Evolutionary conservation across 2,888 invertebrate species (phyloP).

Genomic region (Priocnemis perturbator): DNA sequence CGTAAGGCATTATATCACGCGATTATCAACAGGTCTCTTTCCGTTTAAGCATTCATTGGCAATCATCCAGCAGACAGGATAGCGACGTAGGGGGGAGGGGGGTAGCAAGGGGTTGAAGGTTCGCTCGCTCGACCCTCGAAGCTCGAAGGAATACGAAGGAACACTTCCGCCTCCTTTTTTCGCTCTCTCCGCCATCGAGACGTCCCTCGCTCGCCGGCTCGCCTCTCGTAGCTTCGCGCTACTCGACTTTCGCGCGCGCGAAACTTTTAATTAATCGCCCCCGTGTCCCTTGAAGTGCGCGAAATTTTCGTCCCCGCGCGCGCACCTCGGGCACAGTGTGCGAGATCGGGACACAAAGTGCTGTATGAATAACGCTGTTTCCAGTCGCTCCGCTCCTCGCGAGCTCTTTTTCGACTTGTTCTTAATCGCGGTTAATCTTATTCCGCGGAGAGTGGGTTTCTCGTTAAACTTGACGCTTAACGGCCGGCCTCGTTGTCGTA

Average conservation of each 20-base stretch:
- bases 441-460: background rate
- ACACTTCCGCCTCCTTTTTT: background rate
- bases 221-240: background rate
- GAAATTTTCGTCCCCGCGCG: conserved; percentile 17
- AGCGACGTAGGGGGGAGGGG: background rate
- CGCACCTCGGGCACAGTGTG: too few relatives aligned
- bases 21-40: conserved; percentile 72
- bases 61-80: conserved; percentile 62
- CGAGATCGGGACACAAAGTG: too few relatives aligned
- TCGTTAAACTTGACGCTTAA: background rate
- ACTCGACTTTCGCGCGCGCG: background rate
- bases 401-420: too few relatives aligned
- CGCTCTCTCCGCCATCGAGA: background rate
- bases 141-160: background rate
- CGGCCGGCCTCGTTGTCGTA: conserved; percentile 5
- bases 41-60: conserved; percentile 71
- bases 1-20: conserved; percentile 47
- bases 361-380: too few relatives aligned
- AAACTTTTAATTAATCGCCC: conserved; percentile 12
- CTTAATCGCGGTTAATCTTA: too few relatives aligned
- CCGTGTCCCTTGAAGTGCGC: conserved; percentile 9
- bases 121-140: background rate
- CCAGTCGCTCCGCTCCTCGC: too few relatives aligned
- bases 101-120: conserved; percentile 6
- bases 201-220: background rate